Evolutionary conservation across 2,113 vertebrate genomes (phyloP), one percentile per base, ranked within the genome.

Genomic region (Megatriorchis doriae): DNA sequence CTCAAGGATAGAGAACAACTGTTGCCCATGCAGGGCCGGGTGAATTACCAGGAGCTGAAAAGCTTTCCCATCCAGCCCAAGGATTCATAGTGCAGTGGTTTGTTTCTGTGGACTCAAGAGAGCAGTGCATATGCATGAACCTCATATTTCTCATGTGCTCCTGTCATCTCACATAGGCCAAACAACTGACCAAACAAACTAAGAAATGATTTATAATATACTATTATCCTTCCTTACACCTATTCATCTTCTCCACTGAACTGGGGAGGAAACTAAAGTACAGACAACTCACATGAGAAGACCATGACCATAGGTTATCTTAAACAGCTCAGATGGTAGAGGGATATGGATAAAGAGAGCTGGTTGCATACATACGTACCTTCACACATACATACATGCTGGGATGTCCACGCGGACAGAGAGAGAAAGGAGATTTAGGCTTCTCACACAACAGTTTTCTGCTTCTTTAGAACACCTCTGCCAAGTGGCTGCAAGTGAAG

Each of bases 371-470:
- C 9, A 13, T 32, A 15, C 32, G n/a, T 48, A 8, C 4, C 3
- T 11, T n/a, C 31, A 11, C 1, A 11, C 6, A 3, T 8, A 17
- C 16, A 7, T 16, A 3, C 1, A 2, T 0, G 5, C 19, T 74
- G 40, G n/a, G 45, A 34, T 40, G 22, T 43, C 50, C 36, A 20
- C 3, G 11, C 1, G 16, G 27, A 59, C 21, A 48, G 9, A 17
- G 3, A 55, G 7, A 32, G 32, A 31, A 43, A 13, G 22, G n/a
- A 81, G 48, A 10, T 63, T 40, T 25, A 66, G 11, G 62, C 14
- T 81, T 45, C 45, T 77, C 31, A 23, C 32, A 21, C 12, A 42
- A n/a, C 13, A 50, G 4, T 16, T 61, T 61, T 43, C 38, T 68
- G 23, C 29, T 61, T 81, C 50, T 70, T 74, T 17, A 59, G 29